Base-by-base conservation (phyloP, 2,888 invertebrate species). In the Melanargia galathea region DNA sequence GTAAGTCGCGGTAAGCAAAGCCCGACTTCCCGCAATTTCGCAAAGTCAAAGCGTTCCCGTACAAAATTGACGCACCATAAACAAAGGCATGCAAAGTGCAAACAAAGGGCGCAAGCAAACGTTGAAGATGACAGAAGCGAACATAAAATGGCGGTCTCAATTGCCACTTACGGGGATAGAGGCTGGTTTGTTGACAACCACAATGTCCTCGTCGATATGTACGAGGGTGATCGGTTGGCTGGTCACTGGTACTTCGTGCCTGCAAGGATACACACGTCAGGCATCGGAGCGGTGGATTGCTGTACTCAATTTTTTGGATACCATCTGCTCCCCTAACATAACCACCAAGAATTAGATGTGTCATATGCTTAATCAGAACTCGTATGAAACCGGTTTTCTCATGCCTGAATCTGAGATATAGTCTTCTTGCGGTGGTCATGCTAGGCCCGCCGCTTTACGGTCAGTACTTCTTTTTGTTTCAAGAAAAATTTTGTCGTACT, bases 171-270 rank as follows among this genome's bases (percentile, higher is more conserved):
- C 98, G 92, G 99, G 99, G 93, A 99, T 98, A 92, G 99, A 99
- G 92, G 98, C 97, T 90, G 99, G 99, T 95, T 99, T 99, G 95
- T 99, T 98, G 93, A 99, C 97, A 93, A 99, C 99, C 93, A 99
- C 96, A 93, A 99, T 95, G 93, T 99, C 98, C 92, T 98, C 97
- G 93, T 97, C 98, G 94, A 98, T 97, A 93, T 97, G 96, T 88
- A 99, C 96, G 93, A 99, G 96, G 93, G 97, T 96, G 94, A 99
- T 97, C 92, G 96, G 96, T 94, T 97, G 96, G 92, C 97, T 97
- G 92, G 97, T 96, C 92, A 99, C 98, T 87, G 99, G 98, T 92
- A 98, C 97, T 95, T 99, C 99, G 94, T 99, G 99, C 95, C 98
- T 97, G 96, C 87, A 91, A 91, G 87, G 89, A 90, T 89, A 91